phyloP scores from a whole-genome alignment of 2,797 vertebrate genomes.

The Heteromormyrus szaboi region DNA sequence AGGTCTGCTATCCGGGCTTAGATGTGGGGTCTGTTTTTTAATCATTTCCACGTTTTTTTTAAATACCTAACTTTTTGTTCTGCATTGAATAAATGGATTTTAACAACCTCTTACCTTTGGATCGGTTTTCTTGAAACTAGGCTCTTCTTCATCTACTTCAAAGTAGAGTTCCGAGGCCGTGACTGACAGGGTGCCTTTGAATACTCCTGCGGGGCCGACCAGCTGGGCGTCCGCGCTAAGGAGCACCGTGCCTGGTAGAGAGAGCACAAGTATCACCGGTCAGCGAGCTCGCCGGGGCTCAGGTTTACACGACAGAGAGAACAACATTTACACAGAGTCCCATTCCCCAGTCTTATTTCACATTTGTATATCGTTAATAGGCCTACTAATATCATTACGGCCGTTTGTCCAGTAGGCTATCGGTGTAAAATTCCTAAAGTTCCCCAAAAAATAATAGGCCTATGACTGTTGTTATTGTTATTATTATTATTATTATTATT shows the following conservation, averaged over 20 bases:
- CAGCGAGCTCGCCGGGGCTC: not conserved
- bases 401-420: not conserved
- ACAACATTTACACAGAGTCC: not conserved
- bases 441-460: not conserved
- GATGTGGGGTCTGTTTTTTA: not conserved
- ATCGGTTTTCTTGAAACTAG: slow-evolving; percentile 86
- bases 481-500: not conserved
- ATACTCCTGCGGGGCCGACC: slow-evolving; percentile 78
- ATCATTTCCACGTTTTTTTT: not conserved
- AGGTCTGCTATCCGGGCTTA: not conserved
- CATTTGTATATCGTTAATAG: not conserved
- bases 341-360: not conserved
- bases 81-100: slow-evolving; percentile 27
- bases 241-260: slow-evolving; percentile 76
- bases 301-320: not conserved
- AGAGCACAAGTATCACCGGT: not conserved
- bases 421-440: not conserved
- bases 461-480: not conserved
- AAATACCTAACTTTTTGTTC: not conserved
- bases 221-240: slow-evolving; percentile 86
- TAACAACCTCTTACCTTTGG: slow-evolving; percentile 77
- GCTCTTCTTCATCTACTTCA: slow-evolving; percentile 94
- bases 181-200: slow-evolving; percentile 87
- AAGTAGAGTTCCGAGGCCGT: slow-evolving; percentile 92
- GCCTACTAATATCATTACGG: not conserved